Conservation (phyloP, 2,888 invertebrate species). For the Drosophila aldrichi region DNA sequence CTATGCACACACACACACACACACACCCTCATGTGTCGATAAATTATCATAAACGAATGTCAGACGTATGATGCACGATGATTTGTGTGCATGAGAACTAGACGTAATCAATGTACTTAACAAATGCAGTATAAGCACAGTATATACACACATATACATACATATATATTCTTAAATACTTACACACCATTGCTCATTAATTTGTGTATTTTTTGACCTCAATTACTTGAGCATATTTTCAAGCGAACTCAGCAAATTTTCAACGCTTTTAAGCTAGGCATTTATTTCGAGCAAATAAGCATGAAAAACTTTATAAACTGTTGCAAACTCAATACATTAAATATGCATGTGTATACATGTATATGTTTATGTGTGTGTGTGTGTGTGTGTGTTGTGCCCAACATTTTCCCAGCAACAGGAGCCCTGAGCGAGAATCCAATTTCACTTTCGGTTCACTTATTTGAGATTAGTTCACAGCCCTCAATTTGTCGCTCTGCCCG, state of each 20-base stretch:
- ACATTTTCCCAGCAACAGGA: slow-evolving; percentile 9
- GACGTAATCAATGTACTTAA: background rate
- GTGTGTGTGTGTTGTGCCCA: background rate
- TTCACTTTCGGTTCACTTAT: slow-evolving; percentile 56
- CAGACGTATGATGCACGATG: background rate
- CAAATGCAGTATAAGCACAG: background rate
- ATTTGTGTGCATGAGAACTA: slow-evolving; percentile 1
- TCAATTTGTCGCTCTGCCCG: background rate
- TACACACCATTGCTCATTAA: background rate
- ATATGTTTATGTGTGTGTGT: background rate
- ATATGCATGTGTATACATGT: slow-evolving; percentile 1
- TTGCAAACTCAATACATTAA: slow-evolving; percentile 17
- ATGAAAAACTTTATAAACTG: slow-evolving; percentile 25
- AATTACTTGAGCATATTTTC: slow-evolving; percentile 18
- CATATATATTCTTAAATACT: background rate
- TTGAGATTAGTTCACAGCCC: slow-evolving; percentile 39
- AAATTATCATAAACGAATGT: slow-evolving; percentile 19
- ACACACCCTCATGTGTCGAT: no score
- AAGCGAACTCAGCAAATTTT: slow-evolving; percentile 12
- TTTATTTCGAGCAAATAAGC: slow-evolving; percentile 25
- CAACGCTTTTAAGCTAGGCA: slow-evolving; percentile 13
- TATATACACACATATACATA: background rate
- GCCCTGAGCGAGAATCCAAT: slow-evolving; percentile 37
- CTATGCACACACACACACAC: background rate
- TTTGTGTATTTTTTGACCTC: slow-evolving; percentile 21